Percentiles rank a stretch among this genome's conserved stretches.
phyloP scores from a whole-genome alignment of 2,797 vertebrate species.

The Cossypha heuglini region DNA sequence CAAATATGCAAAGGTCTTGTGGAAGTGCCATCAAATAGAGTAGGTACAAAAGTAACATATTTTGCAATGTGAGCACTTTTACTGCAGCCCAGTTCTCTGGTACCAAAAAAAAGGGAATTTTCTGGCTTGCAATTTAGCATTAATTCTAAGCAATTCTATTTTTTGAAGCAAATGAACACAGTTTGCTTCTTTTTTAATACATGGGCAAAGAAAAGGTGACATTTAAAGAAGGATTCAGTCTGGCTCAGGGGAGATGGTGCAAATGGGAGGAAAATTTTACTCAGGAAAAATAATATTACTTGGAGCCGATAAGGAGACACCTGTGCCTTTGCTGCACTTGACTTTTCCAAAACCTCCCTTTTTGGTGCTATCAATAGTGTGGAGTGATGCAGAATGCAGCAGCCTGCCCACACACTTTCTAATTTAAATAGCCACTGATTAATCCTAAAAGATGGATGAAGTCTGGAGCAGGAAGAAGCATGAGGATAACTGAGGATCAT shows the following conservation, averaged over 20 bases:
- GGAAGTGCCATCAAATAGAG: not conserved
- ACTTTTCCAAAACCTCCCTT: not conserved
- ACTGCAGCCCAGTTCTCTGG: not conserved
- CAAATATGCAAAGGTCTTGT: not conserved
- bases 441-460: not conserved
- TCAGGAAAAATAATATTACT: not conserved
- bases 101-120: not conserved
- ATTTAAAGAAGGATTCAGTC: not conserved
- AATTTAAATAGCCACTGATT: not conserved
- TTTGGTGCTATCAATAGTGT: not conserved
- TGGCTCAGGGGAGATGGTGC: not conserved
- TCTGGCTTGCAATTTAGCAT: not conserved
- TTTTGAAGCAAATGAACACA: not conserved
- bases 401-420: not conserved
- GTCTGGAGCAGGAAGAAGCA: not conserved
- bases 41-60: not conserved
- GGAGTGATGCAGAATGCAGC: not conserved
- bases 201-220: not conserved
- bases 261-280: not conserved
- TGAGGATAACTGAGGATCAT: rapidly evolving
- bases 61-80: not conserved
- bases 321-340: not conserved
- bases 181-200: not conserved
- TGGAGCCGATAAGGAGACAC: not conserved
- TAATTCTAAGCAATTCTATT: not conserved